Evolutionary conservation across 1,140 invertebrate species (phyloP).

Genomic region (Zaprionus camerounensis): DNA sequence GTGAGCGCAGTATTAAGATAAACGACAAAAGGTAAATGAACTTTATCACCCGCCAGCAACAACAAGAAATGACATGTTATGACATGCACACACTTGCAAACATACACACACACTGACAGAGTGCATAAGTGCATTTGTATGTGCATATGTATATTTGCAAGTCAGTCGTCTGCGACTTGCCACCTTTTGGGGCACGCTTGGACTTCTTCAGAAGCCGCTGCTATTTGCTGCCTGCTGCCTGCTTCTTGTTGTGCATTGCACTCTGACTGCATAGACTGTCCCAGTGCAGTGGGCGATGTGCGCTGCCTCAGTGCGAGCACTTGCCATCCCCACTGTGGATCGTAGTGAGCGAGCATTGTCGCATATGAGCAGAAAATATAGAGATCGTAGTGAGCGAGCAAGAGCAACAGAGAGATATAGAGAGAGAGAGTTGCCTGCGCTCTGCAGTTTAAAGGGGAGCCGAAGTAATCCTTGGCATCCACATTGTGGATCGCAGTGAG

Average conservation of each 20-base stretch:
- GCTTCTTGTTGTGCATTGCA: slow-evolving; percentile 4
- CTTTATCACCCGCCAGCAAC: slow-evolving; percentile 70
- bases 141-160: slow-evolving; percentile 22
- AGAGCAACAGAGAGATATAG: no score
- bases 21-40: slow-evolving; percentile 81
- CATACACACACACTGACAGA: slow-evolving; percentile 9
- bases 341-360: not conserved
- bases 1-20: slow-evolving; percentile 64
- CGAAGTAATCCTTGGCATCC: no score
- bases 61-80: slow-evolving; percentile 60
- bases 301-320: not conserved
- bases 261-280: not conserved
- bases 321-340: not conserved
- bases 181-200: slow-evolving; percentile 43
- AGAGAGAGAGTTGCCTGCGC: no score
- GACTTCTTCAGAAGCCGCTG: slow-evolving; percentile 36
- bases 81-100: slow-evolving; percentile 22
- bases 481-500: no score
- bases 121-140: slow-evolving; percentile 40
- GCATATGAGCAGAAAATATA: no score
- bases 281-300: no score
- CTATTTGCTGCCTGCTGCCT: not conserved
- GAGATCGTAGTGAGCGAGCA: no score
- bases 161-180: slow-evolving; percentile 32
- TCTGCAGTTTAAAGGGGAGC: no score